Base-by-base conservation (phyloP, 2,888 invertebrate species). In the Drosophila anomalata region DNA sequence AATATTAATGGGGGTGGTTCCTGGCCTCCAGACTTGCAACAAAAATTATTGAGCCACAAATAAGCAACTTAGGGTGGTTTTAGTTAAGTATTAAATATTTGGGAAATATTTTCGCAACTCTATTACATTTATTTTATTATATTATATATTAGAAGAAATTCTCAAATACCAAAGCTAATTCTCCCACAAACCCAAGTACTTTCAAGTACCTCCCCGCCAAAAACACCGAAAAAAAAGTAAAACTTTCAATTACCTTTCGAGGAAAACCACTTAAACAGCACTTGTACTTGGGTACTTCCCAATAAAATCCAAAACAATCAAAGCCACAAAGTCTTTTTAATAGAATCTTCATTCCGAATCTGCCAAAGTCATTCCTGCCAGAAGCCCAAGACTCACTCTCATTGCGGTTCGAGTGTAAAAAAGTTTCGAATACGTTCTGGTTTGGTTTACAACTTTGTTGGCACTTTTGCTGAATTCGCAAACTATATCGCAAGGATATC, bases 1-100 rank as follows among this genome's bases (percentile, higher is more conserved):
- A 63, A 63, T 63, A 63, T 63, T 62, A 33, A 63, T 62, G 51
- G 62, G 17, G 3, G 4, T 33, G 33, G 3, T 33, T 4, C 33
- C 2, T 3, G 11, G 11, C 3, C 31, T 11, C 31, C 4, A 3
- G 33, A 33, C 33, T 33, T 4, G 33, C 3, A 33, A 12, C 12
- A 3, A 11, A 33, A 39, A 39, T 39, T 14, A 39, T 14, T 36
- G 11, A 12, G 3, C 36, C 12, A 36, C 12, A 12, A 36, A 36
- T 12, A 36, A 12, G n/a, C n/a, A n/a, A 36, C 2, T 9, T 9
- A 31, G 31, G 4, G 22, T 0, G 22, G 29, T 8, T 29, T 2
- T 2, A 7, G 26, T 7, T 8, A 3, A 12, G 33, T 33, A 12
- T 1, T 4, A 2, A 12, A 33, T 33, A 33, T 33, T 12, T 33